Evolutionary conservation across 2,797 vertebrate genomes (phyloP).

Genomic region (Hypotaenidia philippensis): DNA sequence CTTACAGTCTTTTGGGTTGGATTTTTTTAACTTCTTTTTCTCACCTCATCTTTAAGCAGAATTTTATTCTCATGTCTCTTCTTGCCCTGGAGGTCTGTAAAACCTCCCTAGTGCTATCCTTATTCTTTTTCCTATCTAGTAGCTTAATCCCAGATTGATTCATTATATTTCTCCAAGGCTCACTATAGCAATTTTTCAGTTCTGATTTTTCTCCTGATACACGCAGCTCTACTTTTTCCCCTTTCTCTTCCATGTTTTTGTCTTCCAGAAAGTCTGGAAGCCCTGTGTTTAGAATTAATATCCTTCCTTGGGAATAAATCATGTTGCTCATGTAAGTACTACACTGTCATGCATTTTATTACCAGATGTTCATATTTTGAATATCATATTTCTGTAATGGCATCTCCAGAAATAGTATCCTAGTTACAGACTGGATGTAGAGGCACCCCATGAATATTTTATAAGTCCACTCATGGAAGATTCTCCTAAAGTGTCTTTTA

Average conservation of each 20-base stretch:
- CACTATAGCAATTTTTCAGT: slow-evolving; percentile 43
- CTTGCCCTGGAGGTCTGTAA: slow-evolving; percentile 45
- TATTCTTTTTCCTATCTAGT: slow-evolving; percentile 30
- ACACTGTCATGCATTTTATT: slow-evolving; percentile 56
- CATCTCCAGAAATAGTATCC: slow-evolving; percentile 41
- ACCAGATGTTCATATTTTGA: slow-evolving; percentile 63
- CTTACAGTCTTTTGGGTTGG: not conserved
- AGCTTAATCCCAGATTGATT: slow-evolving; percentile 70
- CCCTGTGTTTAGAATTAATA: slow-evolving; percentile 62
- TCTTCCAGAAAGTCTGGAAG: slow-evolving; percentile 60
- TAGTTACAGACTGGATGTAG: not conserved
- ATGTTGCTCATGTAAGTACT: slow-evolving; percentile 55
- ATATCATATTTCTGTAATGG: slow-evolving; percentile 45
- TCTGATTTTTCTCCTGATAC: slow-evolving; percentile 57
- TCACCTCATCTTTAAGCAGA: slow-evolving; percentile 49
- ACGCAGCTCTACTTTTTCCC: not conserved
- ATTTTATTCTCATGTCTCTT: slow-evolving; percentile 54
- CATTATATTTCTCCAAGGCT: slow-evolving; percentile 55
- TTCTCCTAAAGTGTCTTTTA: slow-evolving; percentile 2
- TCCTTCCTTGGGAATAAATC: slow-evolving; percentile 63
- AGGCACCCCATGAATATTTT: slow-evolving; percentile 58
- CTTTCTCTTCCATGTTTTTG: slow-evolving; percentile 14
- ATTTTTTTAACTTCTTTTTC: not conserved
- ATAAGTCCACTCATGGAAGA: not conserved
- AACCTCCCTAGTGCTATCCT: slow-evolving; percentile 26